These are phyloP conservation scores for Homarus americanus DNA, from an alignment of 1,140 invertebrate species.

Conservation along the genomic window DNA sequence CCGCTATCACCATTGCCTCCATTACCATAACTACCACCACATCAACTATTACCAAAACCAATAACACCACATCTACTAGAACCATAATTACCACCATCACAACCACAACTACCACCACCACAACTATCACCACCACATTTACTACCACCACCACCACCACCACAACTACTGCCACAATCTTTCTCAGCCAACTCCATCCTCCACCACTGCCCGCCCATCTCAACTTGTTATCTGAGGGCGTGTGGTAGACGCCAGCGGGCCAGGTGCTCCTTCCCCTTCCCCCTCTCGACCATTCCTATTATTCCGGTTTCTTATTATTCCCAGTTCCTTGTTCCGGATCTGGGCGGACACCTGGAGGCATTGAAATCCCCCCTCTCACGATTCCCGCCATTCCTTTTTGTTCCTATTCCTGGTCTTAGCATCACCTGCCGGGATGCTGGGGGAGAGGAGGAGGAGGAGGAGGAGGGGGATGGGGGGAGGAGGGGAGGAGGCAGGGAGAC, in stretches of 20 bases:
- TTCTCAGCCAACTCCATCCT: not conserved
- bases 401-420: slow-evolving; percentile 27
- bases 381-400: slow-evolving; percentile 37
- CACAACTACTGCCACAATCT: not conserved
- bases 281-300: slow-evolving; percentile 22
- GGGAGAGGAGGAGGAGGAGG: not conserved
- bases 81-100: too few species aligned
- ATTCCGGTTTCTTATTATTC: slow-evolving; percentile 30
- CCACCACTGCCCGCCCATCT: not conserved
- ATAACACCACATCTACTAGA: too few species aligned
- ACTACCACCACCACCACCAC: not conserved
- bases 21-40: too few species aligned
- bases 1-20: too few species aligned
- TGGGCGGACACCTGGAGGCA: slow-evolving; percentile 12
- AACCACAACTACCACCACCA: too few species aligned
- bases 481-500: not conserved
- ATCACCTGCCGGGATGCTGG: slow-evolving; percentile 16
- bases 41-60: too few species aligned
- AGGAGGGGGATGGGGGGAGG: too few species aligned
- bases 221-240: not conserved
- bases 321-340: slow-evolving; percentile 36
- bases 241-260: not conserved
- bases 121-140: not conserved
- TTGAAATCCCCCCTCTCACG: slow-evolving; percentile 19
- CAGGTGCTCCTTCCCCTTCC: not conserved